Percentiles rank a stretch among this genome's conserved stretches.
Conservation (phyloP, 2,888 invertebrate genomes). For the Halictus quadricinctus region DNA sequence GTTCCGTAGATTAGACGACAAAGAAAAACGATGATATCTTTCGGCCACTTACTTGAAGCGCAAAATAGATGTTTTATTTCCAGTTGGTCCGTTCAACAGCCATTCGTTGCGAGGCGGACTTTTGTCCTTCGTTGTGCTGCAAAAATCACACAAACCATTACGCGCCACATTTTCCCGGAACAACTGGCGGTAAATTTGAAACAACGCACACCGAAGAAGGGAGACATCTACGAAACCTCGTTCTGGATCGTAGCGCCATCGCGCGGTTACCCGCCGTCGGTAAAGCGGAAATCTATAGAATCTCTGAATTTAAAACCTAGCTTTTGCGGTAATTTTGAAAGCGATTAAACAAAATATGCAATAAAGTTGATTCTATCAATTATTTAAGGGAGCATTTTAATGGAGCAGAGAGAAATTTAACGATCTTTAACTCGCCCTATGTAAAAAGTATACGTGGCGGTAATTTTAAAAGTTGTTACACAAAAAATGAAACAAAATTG, state of each 20-base stretch:
- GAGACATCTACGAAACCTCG: background rate
- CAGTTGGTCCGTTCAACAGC: slow-evolving; percentile 76
- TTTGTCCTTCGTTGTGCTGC: slow-evolving; percentile 75
- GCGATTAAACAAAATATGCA: background rate
- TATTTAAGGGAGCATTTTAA: background rate
- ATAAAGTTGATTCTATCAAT: background rate
- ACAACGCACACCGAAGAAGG: background rate
- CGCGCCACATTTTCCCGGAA: background rate
- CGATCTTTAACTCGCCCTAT: background rate
- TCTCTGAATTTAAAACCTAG: background rate
- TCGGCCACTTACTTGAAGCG: slow-evolving; percentile 78
- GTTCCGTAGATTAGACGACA: no score
- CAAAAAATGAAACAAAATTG: background rate
- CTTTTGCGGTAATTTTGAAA: background rate
- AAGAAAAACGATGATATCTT: background rate
- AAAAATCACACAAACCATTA: slow-evolving; percentile 48
- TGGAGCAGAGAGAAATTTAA: background rate
- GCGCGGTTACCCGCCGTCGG: slow-evolving; percentile 22
- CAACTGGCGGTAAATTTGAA: slow-evolving; percentile 19
- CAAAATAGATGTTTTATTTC: slow-evolving; percentile 77
- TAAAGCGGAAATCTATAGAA: slow-evolving; percentile 34
- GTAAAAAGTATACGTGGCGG: background rate
- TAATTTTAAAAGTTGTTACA: background rate
- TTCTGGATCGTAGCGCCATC: slow-evolving; percentile 29
- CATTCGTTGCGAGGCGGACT: slow-evolving; percentile 76